These are phyloP conservation scores for Hirudinaria manillensis DNA, from an alignment of 2,888 invertebrate species.

Conservation along the genomic window DNA sequence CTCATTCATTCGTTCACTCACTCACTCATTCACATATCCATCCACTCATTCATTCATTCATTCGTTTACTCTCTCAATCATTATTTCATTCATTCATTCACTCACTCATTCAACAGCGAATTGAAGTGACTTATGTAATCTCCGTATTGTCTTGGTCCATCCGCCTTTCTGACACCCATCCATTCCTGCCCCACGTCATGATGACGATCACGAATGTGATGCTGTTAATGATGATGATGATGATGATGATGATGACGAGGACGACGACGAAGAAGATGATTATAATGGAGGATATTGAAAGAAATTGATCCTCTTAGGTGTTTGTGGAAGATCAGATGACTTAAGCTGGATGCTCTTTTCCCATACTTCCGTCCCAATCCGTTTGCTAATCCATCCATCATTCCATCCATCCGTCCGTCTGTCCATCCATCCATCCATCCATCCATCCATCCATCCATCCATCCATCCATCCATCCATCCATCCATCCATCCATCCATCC, in stretches of 20 bases:
- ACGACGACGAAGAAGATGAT: slow-evolving; percentile 18
- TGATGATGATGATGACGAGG: slow-evolving; percentile 26
- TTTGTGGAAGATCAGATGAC: slow-evolving; percentile 8
- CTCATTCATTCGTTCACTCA: too few species aligned
- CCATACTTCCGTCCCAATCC: not conserved
- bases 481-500: slow-evolving; percentile 25
- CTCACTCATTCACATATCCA: too few species aligned
- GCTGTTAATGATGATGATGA: slow-evolving; percentile 25
- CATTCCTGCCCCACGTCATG: not conserved
- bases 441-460: slow-evolving; percentile 27
- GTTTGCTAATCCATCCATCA: slow-evolving; percentile 15
- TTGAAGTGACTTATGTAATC: too few species aligned
- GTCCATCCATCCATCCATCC: slow-evolving; percentile 27
- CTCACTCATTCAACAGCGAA: too few species aligned
- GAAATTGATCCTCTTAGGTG: slow-evolving; percentile 14
- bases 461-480: slow-evolving; percentile 28
- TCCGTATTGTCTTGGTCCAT: too few species aligned
- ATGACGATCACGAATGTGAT: slow-evolving; percentile 28
- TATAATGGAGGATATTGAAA: slow-evolving; percentile 8
- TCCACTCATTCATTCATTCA: too few species aligned
- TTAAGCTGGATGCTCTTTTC: slow-evolving; percentile 16
- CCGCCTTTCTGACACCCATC: not conserved
- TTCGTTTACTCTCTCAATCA: too few species aligned
- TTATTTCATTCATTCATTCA: too few species aligned
- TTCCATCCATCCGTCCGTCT: slow-evolving; percentile 25